These are phyloP conservation scores for Micronisus gabar DNA, from an alignment of 2,113 vertebrate genomes.

Conservation along the genomic window DNA sequence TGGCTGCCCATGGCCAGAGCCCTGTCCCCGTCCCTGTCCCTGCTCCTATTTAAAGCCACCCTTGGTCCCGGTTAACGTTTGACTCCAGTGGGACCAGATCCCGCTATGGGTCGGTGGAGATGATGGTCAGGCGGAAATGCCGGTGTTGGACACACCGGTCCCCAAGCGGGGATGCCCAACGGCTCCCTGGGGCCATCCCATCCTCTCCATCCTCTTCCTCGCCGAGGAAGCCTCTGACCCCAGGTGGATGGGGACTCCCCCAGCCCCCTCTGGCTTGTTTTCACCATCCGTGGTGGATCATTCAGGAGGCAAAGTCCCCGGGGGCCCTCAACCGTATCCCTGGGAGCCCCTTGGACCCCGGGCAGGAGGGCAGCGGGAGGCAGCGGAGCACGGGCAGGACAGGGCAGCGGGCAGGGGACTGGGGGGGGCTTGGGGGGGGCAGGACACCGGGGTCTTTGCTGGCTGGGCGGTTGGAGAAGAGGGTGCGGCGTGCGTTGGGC, in stretches of 20 bases:
- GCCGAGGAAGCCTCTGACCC: accelerated
- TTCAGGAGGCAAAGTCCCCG: neutral
- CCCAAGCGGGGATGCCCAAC: accelerated
- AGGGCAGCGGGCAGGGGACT: neutral
- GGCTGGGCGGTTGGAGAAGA: neutral
- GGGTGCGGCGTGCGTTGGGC: accelerated
- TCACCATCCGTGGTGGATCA: neutral
- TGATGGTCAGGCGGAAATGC: accelerated
- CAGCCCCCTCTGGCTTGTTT: accelerated
- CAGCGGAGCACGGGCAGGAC: neutral
- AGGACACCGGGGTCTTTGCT: neutral
- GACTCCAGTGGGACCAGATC: neutral
- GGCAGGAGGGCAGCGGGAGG: neutral
- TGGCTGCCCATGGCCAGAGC: neutral
- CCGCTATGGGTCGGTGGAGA: neutral
- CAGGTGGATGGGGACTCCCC: accelerated
- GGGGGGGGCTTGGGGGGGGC: neutral
- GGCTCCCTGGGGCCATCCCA: neutral
- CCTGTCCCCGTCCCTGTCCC: neutral
- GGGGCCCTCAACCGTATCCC: neutral
- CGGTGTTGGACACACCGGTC: accelerated
- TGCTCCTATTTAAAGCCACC: neutral
- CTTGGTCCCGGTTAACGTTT: neutral
- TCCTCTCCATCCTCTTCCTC: neutral
- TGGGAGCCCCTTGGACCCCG: neutral